Evolutionary conservation across 2,888 invertebrate species (phyloP).

Genomic region (Ashinkailepas kermadecensis): DNA sequence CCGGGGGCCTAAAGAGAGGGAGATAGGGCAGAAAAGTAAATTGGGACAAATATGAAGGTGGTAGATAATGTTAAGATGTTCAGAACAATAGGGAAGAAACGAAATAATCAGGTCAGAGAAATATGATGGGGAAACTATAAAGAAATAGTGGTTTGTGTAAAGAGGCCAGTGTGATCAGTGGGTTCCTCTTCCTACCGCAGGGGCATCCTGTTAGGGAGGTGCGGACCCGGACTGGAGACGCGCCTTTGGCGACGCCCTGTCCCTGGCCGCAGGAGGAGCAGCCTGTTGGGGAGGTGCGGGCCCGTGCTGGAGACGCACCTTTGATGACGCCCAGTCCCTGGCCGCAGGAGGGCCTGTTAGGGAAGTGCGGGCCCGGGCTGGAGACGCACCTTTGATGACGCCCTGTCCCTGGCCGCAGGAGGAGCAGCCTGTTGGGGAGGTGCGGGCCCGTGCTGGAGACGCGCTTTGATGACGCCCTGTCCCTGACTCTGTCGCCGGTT

Average conservation of each 20-base stretch:
- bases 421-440: constrained; percentile 62
- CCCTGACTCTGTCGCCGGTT: constrained; percentile 6
- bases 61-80: too few relatives aligned
- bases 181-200: not conserved
- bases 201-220: constrained; percentile 51
- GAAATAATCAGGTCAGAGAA: too few relatives aligned
- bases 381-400: constrained; percentile 38
- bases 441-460: constrained; percentile 46
- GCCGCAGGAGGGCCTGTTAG: constrained; percentile 50
- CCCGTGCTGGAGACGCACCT: constrained; percentile 43
- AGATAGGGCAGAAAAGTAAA: too few relatives aligned
- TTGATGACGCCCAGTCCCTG: not conserved
- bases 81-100: too few relatives aligned
- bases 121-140: too few relatives aligned
- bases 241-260: not conserved
- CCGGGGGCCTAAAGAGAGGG: too few relatives aligned
- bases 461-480: constrained; percentile 50
- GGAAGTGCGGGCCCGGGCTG: constrained; percentile 50
- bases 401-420: not conserved
- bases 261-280: constrained; percentile 45
- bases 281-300: constrained; percentile 58
- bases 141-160: too few relatives aligned
- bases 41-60: too few relatives aligned
- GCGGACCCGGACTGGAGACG: constrained; percentile 44
- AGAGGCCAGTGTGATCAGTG: too few relatives aligned